phyloP scores from a whole-genome alignment of 2,888 invertebrate genomes.

The Plagodis pulveraria region DNA sequence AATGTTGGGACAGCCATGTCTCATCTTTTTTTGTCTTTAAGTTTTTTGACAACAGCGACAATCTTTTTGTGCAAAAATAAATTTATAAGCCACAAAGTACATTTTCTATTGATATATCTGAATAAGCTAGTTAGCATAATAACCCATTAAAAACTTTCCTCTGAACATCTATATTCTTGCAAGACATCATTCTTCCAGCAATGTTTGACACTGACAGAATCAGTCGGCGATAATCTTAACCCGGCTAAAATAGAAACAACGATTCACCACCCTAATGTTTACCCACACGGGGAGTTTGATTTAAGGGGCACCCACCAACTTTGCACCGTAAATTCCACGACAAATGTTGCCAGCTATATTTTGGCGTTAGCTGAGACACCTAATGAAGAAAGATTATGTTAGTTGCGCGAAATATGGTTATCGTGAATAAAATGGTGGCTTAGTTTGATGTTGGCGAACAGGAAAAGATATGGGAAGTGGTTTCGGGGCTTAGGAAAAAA shows the following conservation, averaged over 20 bases:
- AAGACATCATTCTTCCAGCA: too few relatives aligned
- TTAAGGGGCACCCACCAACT: constrained; percentile 24
- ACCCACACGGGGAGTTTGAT: constrained; percentile 23
- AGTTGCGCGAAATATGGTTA: constrained; percentile 30
- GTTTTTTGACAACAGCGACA: too few relatives aligned
- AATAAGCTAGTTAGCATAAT: too few relatives aligned
- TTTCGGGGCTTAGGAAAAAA: constrained; percentile 23
- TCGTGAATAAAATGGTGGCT: constrained; percentile 28
- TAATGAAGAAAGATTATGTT: constrained; percentile 34
- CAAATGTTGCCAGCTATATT: constrained; percentile 29
- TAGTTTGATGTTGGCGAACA: constrained; percentile 22
- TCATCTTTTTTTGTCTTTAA: too few relatives aligned
- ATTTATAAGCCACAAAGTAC: too few relatives aligned
- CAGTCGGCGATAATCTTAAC: too few relatives aligned
- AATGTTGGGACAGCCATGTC: too few relatives aligned
- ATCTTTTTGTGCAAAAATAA: too few relatives aligned
- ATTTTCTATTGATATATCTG: too few relatives aligned
- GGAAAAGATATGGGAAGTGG: constrained; percentile 23
- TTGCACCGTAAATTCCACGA: constrained; percentile 28
- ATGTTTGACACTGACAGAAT: too few relatives aligned
- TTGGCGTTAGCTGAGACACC: constrained; percentile 30
- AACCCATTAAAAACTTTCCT: too few relatives aligned
- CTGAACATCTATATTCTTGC: too few relatives aligned
- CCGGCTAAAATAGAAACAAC: constrained; percentile 3
- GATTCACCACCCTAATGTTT: constrained; percentile 1